These are phyloP conservation scores for Charina bottae DNA, from an alignment of 2,113 vertebrate species.

Conservation along the genomic window DNA sequence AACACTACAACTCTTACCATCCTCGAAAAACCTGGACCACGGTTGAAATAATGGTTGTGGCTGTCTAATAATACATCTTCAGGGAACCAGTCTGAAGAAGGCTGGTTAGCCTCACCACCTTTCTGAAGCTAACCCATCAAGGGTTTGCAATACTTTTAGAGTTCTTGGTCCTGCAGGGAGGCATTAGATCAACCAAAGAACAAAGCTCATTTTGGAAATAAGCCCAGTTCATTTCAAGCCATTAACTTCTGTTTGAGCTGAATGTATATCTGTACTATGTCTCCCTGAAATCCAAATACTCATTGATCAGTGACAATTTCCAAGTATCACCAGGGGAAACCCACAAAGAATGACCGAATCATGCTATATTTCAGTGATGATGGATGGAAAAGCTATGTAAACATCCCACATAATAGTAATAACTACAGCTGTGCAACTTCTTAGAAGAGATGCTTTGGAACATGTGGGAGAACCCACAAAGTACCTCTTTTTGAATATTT, in stretches of 20 bases:
- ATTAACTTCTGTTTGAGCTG: conserved; percentile 21
- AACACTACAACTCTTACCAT: neutral
- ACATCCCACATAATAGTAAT: conserved; percentile 45
- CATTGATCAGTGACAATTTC: conserved; percentile 39
- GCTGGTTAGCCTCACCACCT: neutral
- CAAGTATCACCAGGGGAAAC: conserved; percentile 11
- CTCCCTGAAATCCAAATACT: conserved; percentile 36
- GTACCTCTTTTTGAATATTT: neutral
- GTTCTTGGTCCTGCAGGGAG: neutral
- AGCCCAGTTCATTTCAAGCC: conserved; percentile 16
- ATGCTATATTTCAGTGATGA: conserved; percentile 4
- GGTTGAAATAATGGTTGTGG: neutral
- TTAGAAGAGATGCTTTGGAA: neutral
- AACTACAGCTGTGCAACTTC: neutral
- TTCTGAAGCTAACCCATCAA: neutral
- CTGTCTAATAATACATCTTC: neutral
- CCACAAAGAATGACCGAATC: conserved; percentile 20
- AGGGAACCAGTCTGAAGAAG: neutral
- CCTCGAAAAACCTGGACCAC: neutral
- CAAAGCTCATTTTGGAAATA: conserved; percentile 6
- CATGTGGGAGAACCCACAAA: neutral
- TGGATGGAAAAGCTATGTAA: conserved; percentile 25
- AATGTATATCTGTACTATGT: conserved; percentile 18
- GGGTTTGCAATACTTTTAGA: neutral
- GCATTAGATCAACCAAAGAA: neutral